A percentile compares a stretch with the other conserved stretches of the same genome.
Conservation (phyloP, 1,140 invertebrate genomes). For the Mamestra configurata region DNA sequence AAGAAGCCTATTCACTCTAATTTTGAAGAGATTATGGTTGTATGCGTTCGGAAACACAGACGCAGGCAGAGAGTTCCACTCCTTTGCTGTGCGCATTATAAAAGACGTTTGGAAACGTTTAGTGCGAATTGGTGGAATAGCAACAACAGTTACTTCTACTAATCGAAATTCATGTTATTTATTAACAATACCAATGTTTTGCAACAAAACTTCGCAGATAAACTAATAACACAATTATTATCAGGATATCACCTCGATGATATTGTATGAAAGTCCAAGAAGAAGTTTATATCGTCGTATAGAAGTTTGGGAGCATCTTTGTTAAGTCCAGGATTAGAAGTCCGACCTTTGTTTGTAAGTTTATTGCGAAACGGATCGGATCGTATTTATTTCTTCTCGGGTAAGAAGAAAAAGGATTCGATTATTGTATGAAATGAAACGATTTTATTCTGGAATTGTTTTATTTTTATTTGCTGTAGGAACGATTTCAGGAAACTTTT, state of each 20-base stretch:
- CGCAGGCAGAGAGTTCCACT: too few species aligned
- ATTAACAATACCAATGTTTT: background rate
- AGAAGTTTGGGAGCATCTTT: constrained; percentile 2
- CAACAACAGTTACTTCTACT: background rate
- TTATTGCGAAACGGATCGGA: constrained; percentile 17
- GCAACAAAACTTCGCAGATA: background rate
- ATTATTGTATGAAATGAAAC: constrained; percentile 2
- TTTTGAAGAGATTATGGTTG: too few species aligned
- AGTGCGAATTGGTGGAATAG: too few species aligned
- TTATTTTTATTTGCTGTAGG: background rate
- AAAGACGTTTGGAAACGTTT: too few species aligned
- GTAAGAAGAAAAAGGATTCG: background rate
- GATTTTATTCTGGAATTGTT: background rate
- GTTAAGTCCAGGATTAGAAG: constrained; percentile 19
- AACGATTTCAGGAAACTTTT: background rate
- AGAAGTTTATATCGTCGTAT: background rate
- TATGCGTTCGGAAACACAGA: too few species aligned
- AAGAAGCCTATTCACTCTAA: too few species aligned
- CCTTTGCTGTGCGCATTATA: too few species aligned
- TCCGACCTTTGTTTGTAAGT: constrained; percentile 13
- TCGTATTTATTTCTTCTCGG: background rate
- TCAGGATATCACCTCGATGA: background rate
- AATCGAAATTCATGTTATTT: background rate
- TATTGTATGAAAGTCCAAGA: constrained; percentile 1
- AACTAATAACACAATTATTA: constrained; percentile 2